phyloP scores from a whole-genome alignment of 2,113 vertebrate genomes.

The Urocitellus parryii region DNA sequence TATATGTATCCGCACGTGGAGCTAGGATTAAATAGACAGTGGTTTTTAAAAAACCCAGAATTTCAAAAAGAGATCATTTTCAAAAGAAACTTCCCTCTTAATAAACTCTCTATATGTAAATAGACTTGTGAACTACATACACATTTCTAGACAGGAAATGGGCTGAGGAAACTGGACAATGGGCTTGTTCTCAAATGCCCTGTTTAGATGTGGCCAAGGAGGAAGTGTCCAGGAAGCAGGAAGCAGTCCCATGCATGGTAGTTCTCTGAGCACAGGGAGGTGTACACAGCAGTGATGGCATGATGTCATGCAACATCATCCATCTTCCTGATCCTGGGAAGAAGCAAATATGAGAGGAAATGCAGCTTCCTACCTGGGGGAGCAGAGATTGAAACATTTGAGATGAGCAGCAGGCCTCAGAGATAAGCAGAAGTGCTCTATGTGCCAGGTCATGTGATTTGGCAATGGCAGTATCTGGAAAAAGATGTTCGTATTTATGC shows the following conservation, averaged over 20 bases:
- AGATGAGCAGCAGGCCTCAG: conserved; percentile 46
- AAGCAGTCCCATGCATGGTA: not conserved
- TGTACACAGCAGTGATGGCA: not conserved
- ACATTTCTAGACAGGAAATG: not conserved
- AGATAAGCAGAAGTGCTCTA: not conserved
- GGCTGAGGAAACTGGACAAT: not conserved
- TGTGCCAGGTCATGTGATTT: conserved; percentile 55
- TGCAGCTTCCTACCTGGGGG: not conserved
- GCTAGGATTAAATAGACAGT: not conserved
- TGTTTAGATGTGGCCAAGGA: not conserved
- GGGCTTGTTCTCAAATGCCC: not conserved
- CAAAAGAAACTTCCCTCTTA: not conserved
- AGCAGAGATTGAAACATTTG: conserved; percentile 60
- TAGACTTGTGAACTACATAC: not conserved
- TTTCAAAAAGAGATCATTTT: not conserved
- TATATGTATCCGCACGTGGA: not conserved
- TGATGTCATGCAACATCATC: not conserved
- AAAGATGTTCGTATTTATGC: conserved; percentile 79
- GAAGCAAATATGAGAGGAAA: not conserved
- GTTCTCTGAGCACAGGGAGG: not conserved
- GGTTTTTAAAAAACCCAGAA: not conserved
- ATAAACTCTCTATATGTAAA: not conserved
- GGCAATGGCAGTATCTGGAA: conserved; percentile 66
- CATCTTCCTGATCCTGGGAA: not conserved
- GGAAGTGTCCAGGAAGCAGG: not conserved